These are phyloP conservation scores for Caenorhabditis parvicauda DNA, from an alignment of 2,888 invertebrate species.

Conservation along the genomic window DNA sequence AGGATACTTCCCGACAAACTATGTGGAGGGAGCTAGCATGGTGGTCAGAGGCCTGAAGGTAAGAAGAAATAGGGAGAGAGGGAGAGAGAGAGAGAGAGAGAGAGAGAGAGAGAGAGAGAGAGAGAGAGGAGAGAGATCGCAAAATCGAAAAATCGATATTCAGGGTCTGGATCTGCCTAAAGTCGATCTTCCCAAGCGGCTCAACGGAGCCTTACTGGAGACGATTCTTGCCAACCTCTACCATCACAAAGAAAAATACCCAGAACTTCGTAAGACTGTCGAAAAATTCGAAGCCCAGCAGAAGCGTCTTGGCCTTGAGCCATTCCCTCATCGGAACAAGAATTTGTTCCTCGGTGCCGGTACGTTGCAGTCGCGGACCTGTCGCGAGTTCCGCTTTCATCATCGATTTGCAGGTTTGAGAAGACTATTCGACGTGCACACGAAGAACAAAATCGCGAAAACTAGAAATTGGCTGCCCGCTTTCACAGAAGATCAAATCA, in stretches of 20 bases:
- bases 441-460: constrained; percentile 17
- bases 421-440: constrained; percentile 33
- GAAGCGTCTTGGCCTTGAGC: constrained; percentile 1
- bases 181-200: constrained; percentile 13
- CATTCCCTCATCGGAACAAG: no score
- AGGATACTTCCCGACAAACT: constrained; percentile 70
- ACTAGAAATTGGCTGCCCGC: constrained; percentile 48
- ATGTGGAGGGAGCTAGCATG: constrained; percentile 43
- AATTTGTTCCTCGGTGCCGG: constrained; percentile 21
- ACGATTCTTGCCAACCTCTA: constrained; percentile 37
- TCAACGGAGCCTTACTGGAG: constrained; percentile 25
- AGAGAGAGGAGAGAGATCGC: no score
- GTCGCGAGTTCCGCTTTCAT: no score
- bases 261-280: constrained; percentile 19
- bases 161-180: constrained; percentile 17
- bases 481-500: constrained; percentile 14
- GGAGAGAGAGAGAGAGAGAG: no score
- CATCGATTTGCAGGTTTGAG: constrained; percentile 24
- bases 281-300: constrained; percentile 29
- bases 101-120: no score
- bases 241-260: constrained; percentile 40
- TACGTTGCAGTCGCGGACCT: not conserved
- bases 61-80: no score
- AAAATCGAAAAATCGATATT: no score
- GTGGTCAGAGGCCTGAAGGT: constrained; percentile 37